Conservation (phyloP, 2,888 invertebrate species). For the Agrilus cyanescens region DNA sequence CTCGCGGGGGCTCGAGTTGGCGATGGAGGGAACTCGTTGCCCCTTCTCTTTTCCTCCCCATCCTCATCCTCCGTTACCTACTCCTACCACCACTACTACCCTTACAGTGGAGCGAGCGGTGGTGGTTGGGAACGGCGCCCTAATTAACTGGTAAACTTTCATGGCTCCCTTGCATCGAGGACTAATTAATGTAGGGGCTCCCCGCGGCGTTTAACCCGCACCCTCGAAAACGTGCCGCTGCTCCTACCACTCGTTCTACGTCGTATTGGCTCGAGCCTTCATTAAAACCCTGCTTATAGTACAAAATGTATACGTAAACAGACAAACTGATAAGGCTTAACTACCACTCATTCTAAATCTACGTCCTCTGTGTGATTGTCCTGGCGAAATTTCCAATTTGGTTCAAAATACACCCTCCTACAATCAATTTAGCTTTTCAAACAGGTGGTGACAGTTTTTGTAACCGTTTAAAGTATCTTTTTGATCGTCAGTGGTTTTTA, state of each 20-base stretch:
- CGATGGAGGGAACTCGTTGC: conserved; percentile 15
- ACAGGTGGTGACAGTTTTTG: too few relatives aligned
- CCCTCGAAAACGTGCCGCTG: conserved; percentile 15
- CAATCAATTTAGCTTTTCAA: too few relatives aligned
- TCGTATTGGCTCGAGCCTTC: conserved; percentile 7
- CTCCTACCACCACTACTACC: not conserved
- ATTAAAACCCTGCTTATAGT: conserved; percentile 12
- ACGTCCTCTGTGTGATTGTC: too few relatives aligned
- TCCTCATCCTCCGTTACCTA: not conserved
- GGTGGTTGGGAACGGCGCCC: conserved; percentile 30
- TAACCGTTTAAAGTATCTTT: too few relatives aligned
- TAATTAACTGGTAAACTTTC: conserved; percentile 41
- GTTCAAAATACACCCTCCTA: too few relatives aligned
- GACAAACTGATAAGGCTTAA: conserved; percentile 13
- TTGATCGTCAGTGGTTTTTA: too few relatives aligned
- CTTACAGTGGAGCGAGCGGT: conserved; percentile 19
- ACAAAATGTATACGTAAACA: conserved; percentile 6
- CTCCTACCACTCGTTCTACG: not conserved
- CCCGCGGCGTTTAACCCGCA: conserved; percentile 19
- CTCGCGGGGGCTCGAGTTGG: conserved; percentile 17
- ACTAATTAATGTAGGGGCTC: conserved; percentile 34
- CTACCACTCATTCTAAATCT: not conserved
- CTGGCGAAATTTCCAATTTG: too few relatives aligned
- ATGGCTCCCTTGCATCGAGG: conserved; percentile 35
- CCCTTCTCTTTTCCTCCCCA: not conserved